Base-by-base conservation (phyloP, 2,797 vertebrate genomes). In the Sebastes kiyomatsui region DNA sequence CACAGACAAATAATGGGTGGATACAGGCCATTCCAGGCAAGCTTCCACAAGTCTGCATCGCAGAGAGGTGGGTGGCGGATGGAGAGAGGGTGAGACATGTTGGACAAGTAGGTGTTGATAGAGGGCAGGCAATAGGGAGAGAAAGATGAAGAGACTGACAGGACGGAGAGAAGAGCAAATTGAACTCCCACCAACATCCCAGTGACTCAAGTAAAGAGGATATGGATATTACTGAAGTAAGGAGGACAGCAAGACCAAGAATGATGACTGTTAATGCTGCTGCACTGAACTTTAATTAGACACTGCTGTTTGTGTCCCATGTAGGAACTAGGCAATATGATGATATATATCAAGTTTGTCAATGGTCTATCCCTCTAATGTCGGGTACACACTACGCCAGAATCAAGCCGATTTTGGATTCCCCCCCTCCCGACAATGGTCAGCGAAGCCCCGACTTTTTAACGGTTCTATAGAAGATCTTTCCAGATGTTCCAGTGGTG, bases 21-120 rank as follows among this genome's bases (percentile, higher is more conserved):
- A 87, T 79, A 64, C 83, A 61, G 64, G 33, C 60, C 87, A 91
- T 94, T 92, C 87, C 91, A 84, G 79, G 79, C 92, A 91, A 79
- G 92, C 77, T 86, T 72, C 76, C 71, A 90, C 92, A 92, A 77
- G 93, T 82, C 79, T 61, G 67, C 30, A 20, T 73, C 33, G 27
- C 65, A 56, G 56, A 75, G 78, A 88, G 62, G 58, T 56, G 49
- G 86, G 77, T 23, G 85, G 73, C 1, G 62, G 75, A 72, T 6
- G 67, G 52, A 54, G 30, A 67, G 76, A 62, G n/a, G 42, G 66
- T 20, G 76, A 75, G 86, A 79, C 55, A 12, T 54, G 64, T 78
- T 30, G 70, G 84, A 84, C 77, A 58, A 62, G 71, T 32, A 70
- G 27, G 78, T 77, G 80, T 27, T 66, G 75, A 75, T 7, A 22